These are phyloP conservation scores for Macquaria australasica DNA, from an alignment of 2,113 vertebrate genomes.

Conservation along the genomic window DNA sequence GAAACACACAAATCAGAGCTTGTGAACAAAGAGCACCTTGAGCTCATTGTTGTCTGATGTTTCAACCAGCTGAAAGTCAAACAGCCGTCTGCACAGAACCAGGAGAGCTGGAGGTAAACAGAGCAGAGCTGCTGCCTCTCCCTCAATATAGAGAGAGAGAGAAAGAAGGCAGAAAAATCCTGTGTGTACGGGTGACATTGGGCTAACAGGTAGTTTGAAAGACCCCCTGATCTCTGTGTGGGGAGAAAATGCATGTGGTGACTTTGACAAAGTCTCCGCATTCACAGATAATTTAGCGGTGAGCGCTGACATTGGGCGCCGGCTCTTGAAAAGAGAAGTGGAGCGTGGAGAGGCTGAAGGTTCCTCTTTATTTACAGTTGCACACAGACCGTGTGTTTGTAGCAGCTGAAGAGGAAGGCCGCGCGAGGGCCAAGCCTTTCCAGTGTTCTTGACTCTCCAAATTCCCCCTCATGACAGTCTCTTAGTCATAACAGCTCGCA, in stretches of 20 bases:
- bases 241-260: background rate
- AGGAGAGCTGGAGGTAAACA: constrained; percentile 17
- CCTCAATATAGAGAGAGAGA: background rate
- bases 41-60: constrained; percentile 25
- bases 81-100: background rate
- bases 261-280: constrained; percentile 30
- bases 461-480: constrained; percentile 12
- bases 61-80: constrained; percentile 40
- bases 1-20: background rate
- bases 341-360: constrained; percentile 16
- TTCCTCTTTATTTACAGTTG: constrained; percentile 33
- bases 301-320: constrained; percentile 8
- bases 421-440: background rate
- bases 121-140: background rate
- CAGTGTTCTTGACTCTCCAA: background rate
- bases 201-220: constrained; percentile 23
- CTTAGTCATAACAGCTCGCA: constrained; percentile 21
- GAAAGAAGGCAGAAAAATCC: background rate
- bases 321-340: constrained; percentile 21
- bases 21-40: constrained; percentile 11
- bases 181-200: background rate
- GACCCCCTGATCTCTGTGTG: constrained; percentile 22
- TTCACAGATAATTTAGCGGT: constrained; percentile 15
- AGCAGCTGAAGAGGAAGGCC: background rate
- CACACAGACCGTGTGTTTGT: background rate